Percentiles rank a stretch among this genome's conserved stretches.
phyloP scores from a whole-genome alignment of 2,888 invertebrate species.

The Tipula confusa region DNA sequence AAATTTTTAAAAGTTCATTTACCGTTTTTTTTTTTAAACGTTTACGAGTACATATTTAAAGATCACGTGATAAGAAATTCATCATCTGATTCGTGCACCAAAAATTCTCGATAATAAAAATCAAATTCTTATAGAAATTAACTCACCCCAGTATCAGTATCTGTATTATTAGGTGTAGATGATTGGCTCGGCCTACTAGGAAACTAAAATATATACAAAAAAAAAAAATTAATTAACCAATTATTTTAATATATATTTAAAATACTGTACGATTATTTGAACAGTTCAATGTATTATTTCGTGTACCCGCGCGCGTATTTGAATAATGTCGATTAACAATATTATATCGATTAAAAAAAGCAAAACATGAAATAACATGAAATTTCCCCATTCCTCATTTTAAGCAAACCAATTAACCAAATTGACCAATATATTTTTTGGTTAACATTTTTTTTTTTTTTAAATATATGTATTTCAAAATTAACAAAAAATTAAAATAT shows the following conservation, averaged over 20 bases:
- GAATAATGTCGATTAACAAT: background rate
- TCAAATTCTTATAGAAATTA: too few relatives aligned
- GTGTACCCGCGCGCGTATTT: background rate
- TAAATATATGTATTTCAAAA: background rate
- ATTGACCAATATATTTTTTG: background rate
- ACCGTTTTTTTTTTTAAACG: too few relatives aligned
- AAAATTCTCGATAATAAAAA: too few relatives aligned
- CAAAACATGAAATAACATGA: background rate
- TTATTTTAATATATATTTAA: background rate
- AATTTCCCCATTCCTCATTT: background rate
- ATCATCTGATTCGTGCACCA: too few relatives aligned
- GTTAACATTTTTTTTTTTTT: background rate
- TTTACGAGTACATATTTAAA: too few relatives aligned
- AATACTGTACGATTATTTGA: too few relatives aligned
- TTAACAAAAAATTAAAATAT: background rate
- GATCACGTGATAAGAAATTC: too few relatives aligned
- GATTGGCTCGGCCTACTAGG: conserved; percentile 37
- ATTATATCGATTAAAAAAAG: background rate
- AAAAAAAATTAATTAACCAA: conserved; percentile 15
- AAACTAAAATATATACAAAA: conserved; percentile 34
- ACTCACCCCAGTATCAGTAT: conserved; percentile 37
- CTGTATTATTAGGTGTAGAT: conserved; percentile 37
- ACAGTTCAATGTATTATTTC: too few relatives aligned
- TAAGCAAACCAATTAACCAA: background rate
- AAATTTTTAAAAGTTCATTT: too few relatives aligned